Evolutionary conservation across 1,140 invertebrate genomes (phyloP).

Genomic region (Sarcophaga peregrina): DNA sequence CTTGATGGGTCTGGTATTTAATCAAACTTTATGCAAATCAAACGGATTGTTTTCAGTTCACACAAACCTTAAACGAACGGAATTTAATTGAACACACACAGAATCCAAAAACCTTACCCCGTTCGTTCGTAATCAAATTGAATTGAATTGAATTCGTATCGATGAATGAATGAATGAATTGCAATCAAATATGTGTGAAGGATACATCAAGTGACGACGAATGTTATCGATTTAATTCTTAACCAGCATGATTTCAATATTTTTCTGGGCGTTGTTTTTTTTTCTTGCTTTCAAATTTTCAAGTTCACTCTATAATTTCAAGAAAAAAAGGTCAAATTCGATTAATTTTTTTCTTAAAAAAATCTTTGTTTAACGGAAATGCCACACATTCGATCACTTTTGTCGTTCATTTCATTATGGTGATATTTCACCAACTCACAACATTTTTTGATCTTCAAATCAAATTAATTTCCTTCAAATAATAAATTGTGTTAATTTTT

Average conservation of each 20-base stretch:
- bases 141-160: not conserved
- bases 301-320: not conserved
- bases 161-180: not conserved
- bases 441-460: no score
- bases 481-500: no score
- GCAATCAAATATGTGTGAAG: conserved; percentile 14
- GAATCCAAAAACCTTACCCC: no score
- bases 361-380: conserved; percentile 3
- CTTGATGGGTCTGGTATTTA: not conserved
- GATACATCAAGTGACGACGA: not conserved
- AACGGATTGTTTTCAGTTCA: not conserved
- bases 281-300: not conserved
- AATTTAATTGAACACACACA: not conserved
- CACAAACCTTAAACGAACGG: not conserved
- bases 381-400: not conserved
- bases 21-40: not conserved
- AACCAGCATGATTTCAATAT: not conserved
- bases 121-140: not conserved
- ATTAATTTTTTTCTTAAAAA: not conserved
- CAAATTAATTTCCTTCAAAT: no score
- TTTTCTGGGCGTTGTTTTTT: not conserved
- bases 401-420: no score
- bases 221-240: not conserved
- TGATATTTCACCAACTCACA: no score
- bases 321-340: not conserved